Conservation (phyloP, 2,113 vertebrate species). For the Caranx ignobilis region DNA sequence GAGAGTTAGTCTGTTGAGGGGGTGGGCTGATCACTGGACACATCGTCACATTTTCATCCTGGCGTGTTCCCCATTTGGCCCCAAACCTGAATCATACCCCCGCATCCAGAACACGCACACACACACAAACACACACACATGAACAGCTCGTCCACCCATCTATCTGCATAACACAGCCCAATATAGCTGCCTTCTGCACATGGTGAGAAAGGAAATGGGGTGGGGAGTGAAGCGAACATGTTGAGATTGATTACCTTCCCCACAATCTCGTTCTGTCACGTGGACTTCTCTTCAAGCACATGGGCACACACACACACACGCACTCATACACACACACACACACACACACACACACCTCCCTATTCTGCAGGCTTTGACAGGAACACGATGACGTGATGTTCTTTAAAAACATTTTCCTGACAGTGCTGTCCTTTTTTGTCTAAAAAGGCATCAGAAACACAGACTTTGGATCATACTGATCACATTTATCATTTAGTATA, state of each 20-base stretch:
- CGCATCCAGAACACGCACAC: conserved; percentile 3
- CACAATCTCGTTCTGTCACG: conserved; percentile 30
- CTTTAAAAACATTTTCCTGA: background rate
- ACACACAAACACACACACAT: background rate
- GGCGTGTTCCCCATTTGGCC: conserved; percentile 42
- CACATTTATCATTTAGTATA: background rate
- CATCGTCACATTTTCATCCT: conserved; percentile 63
- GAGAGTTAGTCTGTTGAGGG: conserved; percentile 77
- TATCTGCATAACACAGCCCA: conserved; percentile 24
- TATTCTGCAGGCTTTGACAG: background rate
- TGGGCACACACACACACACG: background rate
- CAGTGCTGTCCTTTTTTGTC: background rate
- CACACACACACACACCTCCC: background rate
- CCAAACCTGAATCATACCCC: conserved; percentile 63
- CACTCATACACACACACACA: background rate
- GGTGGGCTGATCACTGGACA: conserved; percentile 71
- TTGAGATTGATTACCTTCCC: conserved; percentile 9
- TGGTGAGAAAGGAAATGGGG: conserved; percentile 16
- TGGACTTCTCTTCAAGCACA: background rate
- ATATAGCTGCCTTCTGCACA: conserved; percentile 55
- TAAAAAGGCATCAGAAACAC: background rate
- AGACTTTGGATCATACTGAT: background rate
- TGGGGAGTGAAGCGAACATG: conserved; percentile 5
- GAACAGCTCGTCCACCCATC: background rate
- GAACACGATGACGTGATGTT: background rate